Base-by-base conservation (phyloP, 2,888 invertebrate genomes). In the Hypomecis atomaria region DNA sequence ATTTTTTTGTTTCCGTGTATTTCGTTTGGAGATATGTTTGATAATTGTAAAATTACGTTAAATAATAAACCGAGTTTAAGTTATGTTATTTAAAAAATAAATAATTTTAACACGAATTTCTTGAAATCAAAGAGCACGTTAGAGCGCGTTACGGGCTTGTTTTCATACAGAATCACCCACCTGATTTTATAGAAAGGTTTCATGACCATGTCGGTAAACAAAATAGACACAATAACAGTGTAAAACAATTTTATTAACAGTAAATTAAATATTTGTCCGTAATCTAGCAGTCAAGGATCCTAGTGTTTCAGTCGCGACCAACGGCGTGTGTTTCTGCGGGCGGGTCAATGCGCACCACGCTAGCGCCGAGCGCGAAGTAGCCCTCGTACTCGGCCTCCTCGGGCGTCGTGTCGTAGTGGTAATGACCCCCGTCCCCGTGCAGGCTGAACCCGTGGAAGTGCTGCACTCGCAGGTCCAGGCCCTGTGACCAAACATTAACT, bases 351-450 rank as follows among this genome's bases (percentile, higher is more conserved):
- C 98, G 94, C 67, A 96, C 91, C 65, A 97, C 94, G 84, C 90
- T 94, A 82, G 94, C 94, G 3, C 96, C 98, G 47, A 96, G 88
- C 78, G 95, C 95, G 85, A 99, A 97, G 92, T 98, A 99, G 0
- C 97, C 99, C 79, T 97, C 94, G 90, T 99, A 99, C 82, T 97
- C 96, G 8, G 95, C 98, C n/a, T 85, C 93, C 7, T 95, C 96
- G 0, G 99, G 99, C 38, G 98, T 97, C 7, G 96, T 96, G 90
- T 99, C 99, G 84, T 96, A 96, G 91, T 99, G 99, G 92, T 99
- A 99, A 93, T 99, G 99, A 0, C 99, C 99, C 72, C 97, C 98
- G 92, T 96, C 96, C 63, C 96, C 96, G 84, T 96, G 95, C 79
- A 94, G 90, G 73, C 96, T 96, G 87, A 96, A 97, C 82, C 98